Base-by-base conservation (phyloP, 2,113 vertebrate species). In the Isichthys henryi region DNA sequence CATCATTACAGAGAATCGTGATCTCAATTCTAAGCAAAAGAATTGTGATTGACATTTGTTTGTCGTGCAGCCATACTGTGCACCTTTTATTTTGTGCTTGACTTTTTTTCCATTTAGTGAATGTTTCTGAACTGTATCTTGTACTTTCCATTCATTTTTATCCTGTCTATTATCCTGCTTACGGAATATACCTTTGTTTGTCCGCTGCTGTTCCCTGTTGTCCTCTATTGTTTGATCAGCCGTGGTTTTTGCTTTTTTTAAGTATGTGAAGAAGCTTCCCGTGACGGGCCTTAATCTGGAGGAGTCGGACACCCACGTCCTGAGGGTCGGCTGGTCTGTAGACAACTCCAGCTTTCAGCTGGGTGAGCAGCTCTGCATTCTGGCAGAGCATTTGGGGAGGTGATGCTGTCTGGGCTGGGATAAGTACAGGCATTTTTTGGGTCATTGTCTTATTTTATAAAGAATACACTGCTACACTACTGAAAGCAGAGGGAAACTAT, bases 251-350 rank as follows among this genome's bases (percentile, higher is more conserved):
- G 45, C 9, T n/a, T 6, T 3, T 7, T 17, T 90, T 49, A 88
- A 97, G 95, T 94, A 97, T 90, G 94, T 96, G 58, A 96, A 94
- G 93, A 96, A 93, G 88, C 92, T 97, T 87, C 93, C 93, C 7
- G 89, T 94, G 58, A 90, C 95, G 87, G 94, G 95, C 31, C 52
- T 74, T n/a, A 91, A 89, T 7, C 88, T 70, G 80, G 93, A 92
- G 83, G 92, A 92, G 89, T 90, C 91, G 2, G 95, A 96, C 62
- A 84, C 91, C 0, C 94, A 95, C 27, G 92, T 97, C 19, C 93
- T 98, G 56, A 95, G 97, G 90, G 96, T 97, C 1, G 97, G 97
- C 53, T 98, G 97, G 97, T 98, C 97, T 48, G 89, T 95, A 87
- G 94, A 94, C 8, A 88, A 93, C 89, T 93, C 95, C 46, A 93